A percentile compares a stretch with the other conserved stretches of the same genome.
Conservation (phyloP, 2,888 invertebrate genomes). For the Andrena bucephala region DNA sequence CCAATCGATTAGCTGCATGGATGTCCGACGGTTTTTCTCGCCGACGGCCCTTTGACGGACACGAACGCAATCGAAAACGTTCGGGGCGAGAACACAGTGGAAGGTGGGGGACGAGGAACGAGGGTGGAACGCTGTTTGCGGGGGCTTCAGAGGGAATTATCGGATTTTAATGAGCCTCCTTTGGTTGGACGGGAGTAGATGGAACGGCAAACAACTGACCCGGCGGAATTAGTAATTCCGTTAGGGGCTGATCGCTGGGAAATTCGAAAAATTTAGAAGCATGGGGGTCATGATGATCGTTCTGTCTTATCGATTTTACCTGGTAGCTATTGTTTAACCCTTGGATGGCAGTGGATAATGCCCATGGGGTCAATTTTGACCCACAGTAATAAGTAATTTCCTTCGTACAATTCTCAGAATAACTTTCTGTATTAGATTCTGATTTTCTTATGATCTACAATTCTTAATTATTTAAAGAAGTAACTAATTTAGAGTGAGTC, state of each 20-base stretch:
- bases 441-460: no score
- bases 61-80: not conserved
- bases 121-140: conserved; percentile 12
- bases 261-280: conserved; percentile 26
- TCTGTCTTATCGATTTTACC: conserved; percentile 25
- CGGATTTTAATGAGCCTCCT: conserved; percentile 38
- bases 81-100: not conserved
- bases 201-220: conserved; percentile 29
- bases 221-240: conserved; percentile 31
- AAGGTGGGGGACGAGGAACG: not conserved
- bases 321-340: no score
- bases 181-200: conserved; percentile 12
- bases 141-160: conserved; percentile 29
- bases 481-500: no score
- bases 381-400: no score
- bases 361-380: no score
- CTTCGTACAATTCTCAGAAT: no score
- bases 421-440: no score
- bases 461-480: no score
- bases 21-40: conserved; percentile 14
- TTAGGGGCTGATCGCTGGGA: not conserved
- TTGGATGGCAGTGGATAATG: no score
- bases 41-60: not conserved
- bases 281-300: conserved; percentile 18
- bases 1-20: conserved; percentile 41